These are phyloP conservation scores for Simalia tracyae DNA, from an alignment of 2,797 vertebrate species.

Conservation along the genomic window DNA sequence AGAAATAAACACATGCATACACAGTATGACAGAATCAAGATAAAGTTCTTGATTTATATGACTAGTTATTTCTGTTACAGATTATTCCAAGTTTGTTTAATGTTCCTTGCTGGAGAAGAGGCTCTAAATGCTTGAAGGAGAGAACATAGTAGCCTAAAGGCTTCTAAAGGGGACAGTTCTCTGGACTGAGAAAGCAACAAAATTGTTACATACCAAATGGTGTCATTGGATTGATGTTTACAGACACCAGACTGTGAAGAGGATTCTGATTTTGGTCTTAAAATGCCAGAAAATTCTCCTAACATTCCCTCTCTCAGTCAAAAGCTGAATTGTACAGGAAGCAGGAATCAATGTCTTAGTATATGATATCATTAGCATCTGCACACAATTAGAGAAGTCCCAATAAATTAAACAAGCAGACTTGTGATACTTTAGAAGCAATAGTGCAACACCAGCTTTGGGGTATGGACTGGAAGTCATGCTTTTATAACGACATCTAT, in stretches of 20 bases:
- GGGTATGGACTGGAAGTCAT: not conserved
- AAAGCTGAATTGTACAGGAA: not conserved
- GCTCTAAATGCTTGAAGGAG: not conserved
- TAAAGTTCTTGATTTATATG: not conserved
- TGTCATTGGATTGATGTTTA: not conserved
- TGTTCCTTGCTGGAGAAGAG: not conserved
- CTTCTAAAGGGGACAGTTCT: not conserved
- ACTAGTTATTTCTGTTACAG: not conserved
- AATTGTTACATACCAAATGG: not conserved
- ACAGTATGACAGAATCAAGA: not conserved
- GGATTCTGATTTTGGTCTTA: not conserved
- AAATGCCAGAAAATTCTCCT: not conserved
- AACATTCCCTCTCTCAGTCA: not conserved
- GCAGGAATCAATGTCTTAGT: not conserved
- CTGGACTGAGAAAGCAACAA: not conserved
- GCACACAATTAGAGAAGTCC: not conserved
- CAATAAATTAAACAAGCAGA: not conserved
- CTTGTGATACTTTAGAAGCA: not conserved
- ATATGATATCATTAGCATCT: not conserved
- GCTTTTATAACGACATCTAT: not conserved
- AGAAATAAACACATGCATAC: not conserved
- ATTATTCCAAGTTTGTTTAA: not conserved
- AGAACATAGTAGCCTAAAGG: not conserved
- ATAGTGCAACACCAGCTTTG: not conserved
- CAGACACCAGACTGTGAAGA: not conserved